These are phyloP conservation scores for Ictalurus furcatus DNA, from an alignment of 2,113 vertebrate species.

Conservation along the genomic window DNA sequence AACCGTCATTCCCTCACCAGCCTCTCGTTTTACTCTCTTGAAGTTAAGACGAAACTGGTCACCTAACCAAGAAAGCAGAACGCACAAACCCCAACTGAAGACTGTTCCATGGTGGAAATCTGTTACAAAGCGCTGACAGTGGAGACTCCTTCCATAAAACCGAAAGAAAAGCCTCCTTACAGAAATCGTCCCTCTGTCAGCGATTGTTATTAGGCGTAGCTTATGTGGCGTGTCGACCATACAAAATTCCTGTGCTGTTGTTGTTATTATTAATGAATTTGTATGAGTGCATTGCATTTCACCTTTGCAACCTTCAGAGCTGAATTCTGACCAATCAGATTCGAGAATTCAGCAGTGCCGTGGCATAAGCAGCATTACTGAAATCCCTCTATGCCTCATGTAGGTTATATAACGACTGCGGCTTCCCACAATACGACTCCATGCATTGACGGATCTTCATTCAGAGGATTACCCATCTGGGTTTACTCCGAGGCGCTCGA, in stretches of 20 bases:
- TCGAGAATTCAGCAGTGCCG: neutral
- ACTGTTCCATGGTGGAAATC: neutral
- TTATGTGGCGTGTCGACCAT: neutral
- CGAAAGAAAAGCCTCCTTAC: neutral
- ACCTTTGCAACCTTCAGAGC: neutral
- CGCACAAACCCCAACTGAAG: neutral
- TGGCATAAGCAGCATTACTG: constrained; percentile 13
- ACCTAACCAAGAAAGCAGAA: neutral
- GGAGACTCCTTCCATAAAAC: neutral
- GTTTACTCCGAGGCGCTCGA: constrained; percentile 56
- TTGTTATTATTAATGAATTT: too few species aligned
- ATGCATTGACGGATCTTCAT: constrained; percentile 70
- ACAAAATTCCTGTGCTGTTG: neutral
- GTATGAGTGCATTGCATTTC: neutral
- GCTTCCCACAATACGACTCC: constrained; percentile 62
- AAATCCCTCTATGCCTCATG: constrained; percentile 58
- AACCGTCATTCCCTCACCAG: neutral
- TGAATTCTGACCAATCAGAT: constrained; percentile 13
- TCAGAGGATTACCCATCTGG: constrained; percentile 69
- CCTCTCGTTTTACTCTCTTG: neutral
- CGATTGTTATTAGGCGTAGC: neutral
- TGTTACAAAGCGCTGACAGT: neutral
- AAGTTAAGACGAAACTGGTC: too few species aligned
- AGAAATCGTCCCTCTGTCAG: neutral
- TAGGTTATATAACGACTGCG: constrained; percentile 62